These are phyloP conservation scores for Nezara viridula DNA, from an alignment of 2,888 invertebrate genomes.

Conservation along the genomic window DNA sequence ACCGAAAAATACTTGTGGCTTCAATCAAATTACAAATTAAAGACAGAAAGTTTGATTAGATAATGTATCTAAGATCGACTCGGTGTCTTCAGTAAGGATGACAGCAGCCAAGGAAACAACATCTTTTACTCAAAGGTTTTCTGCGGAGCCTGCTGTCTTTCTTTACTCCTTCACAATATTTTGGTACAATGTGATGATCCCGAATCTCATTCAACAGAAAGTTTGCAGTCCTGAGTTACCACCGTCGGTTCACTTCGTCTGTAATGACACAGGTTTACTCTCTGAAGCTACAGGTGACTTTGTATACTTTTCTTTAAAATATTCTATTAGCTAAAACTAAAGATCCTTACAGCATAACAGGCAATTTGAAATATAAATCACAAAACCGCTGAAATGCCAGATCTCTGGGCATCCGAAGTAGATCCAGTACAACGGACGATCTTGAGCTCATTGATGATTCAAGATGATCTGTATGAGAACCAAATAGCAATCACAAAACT, in stretches of 20 bases:
- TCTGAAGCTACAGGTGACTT: background rate
- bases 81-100: background rate
- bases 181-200: background rate
- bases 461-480: too few relatives aligned
- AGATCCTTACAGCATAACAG: too few relatives aligned
- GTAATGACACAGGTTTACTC: background rate
- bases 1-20: background rate
- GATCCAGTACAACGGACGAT: too few relatives aligned
- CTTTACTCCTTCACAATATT: background rate
- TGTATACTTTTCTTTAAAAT: background rate
- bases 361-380: too few relatives aligned
- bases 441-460: too few relatives aligned
- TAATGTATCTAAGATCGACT: background rate
- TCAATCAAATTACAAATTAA: background rate
- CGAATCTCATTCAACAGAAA: background rate
- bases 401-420: too few relatives aligned
- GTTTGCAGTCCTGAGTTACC: background rate
- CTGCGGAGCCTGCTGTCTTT: background rate
- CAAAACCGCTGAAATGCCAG: too few relatives aligned
- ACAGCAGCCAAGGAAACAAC: background rate
- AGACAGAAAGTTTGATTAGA: background rate
- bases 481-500: too few relatives aligned
- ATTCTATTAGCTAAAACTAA: too few relatives aligned
- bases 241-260: background rate
- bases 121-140: background rate